phyloP scores from a whole-genome alignment of 2,888 invertebrate genomes.

The Polia nebulosa region DNA sequence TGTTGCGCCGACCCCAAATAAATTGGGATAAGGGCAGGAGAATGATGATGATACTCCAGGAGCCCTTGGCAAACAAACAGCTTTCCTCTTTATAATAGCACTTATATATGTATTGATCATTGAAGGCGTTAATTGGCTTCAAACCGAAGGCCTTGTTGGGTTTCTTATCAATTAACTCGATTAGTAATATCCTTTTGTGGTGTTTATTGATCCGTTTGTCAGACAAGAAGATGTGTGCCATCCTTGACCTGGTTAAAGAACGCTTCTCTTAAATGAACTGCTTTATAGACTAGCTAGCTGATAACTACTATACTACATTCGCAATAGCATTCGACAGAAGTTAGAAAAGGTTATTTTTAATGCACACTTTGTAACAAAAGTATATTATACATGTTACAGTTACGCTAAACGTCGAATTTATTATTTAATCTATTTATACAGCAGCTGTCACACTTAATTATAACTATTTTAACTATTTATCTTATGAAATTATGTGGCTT shows the following conservation, averaged over 20 bases:
- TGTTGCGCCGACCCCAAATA: too few relatives aligned
- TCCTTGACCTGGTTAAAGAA: slow-evolving; percentile 14
- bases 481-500: too few relatives aligned
- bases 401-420: too few relatives aligned
- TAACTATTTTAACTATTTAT: too few relatives aligned
- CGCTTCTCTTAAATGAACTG: background rate
- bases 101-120: slow-evolving; percentile 40
- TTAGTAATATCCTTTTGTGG: slow-evolving; percentile 43
- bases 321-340: too few relatives aligned
- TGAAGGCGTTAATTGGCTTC: slow-evolving; percentile 30
- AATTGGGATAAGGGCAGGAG: too few relatives aligned
- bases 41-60: background rate
- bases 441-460: too few relatives aligned
- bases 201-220: slow-evolving; percentile 29
- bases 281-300: background rate
- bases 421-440: too few relatives aligned
- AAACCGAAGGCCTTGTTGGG: slow-evolving; percentile 42
- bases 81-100: slow-evolving; percentile 43
- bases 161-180: slow-evolving; percentile 61
- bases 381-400: too few relatives aligned
- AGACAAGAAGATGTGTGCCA: slow-evolving; percentile 18
- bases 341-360: too few relatives aligned
- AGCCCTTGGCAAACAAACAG: slow-evolving; percentile 37
- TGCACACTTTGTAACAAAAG: too few relatives aligned
- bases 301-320: too few relatives aligned